Base-by-base conservation (phyloP, 1,140 invertebrate species). In the Centruroides vittatus region DNA sequence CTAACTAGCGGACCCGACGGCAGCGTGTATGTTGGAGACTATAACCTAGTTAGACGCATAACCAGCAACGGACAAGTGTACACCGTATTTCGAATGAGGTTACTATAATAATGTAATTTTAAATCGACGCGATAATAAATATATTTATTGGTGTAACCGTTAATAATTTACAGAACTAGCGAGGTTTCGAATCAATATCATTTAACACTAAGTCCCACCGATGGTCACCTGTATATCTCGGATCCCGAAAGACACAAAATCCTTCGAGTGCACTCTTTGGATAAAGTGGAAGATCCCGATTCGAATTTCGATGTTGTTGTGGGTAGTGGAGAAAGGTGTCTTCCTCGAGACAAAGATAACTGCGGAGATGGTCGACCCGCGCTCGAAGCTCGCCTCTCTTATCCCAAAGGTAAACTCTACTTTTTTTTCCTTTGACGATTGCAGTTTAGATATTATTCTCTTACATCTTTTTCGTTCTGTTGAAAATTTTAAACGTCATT, bases 241-340 rank as follows among this genome's bases (percentile, higher is more conserved):
- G 91, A 96, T 73, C 91, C 90, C 0, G 91, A 95, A 75, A 91
- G 88, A 0, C 89, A 95, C 73, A 88, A 93, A 73, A 94, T 96
- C 59, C 87, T 96, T 35, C 82, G 85, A 52, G 88, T 96, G 0
- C 82, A 88, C 52, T 86, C 91, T 67, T 23, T 67, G n/a, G 67
- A 67, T 48, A 68, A 65, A 51, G 59, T 65, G 5, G 68, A 69
- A 48, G 62, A 67, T 54, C 55, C 66, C 4, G 60, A 68, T 34
- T 61, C 65, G 35, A 69, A 68, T 57, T 67, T 63, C 52, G 71
- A 74, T 41, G 69, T 11, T 12, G 70, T 79, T 36, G 77, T 75
- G 13, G 92, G 92, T 3, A 94, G 89, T n/a, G 93, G 93, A 0
- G 90, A 93, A 72, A 78, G 91, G 65, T 97, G 93, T 74, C 77